Base-by-base conservation (phyloP, 1,140 invertebrate species). In the Asobara japonica region DNA sequence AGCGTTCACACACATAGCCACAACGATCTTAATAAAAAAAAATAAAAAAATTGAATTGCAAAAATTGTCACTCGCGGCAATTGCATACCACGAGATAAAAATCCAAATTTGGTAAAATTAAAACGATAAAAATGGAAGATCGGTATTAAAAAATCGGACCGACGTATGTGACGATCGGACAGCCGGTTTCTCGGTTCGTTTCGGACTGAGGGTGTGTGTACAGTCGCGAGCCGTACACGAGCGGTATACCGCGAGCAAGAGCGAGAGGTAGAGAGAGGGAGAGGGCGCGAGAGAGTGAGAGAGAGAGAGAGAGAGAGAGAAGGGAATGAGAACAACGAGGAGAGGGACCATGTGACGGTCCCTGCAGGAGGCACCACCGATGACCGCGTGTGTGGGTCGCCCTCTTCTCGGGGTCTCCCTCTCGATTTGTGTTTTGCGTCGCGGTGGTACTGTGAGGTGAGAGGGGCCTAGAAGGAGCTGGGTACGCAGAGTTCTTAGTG, bases 171-270 rank as follows among this genome's bases (percentile, higher is more conserved):
- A 67, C 61, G 67, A 65, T 78, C 78, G 62, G 70, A 65, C 64
- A 66, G 70, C 75, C 83, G 80, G 80, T 84, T 79, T 79, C 79
- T 86, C 82, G 83, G 83, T 80, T 86, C 80, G 84, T 86, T 81
- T 84, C 82, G 82, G 82, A 86, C 85, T 71, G 71, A 73, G 67
- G 71, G 51, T 71, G 74, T 74, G 69, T 70, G 69, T 41, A 51
- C 70, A 64, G 67, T 73, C 75, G 75, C 67, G 78, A 76, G 74
- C 78, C 65, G 79, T 77, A 76, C 75, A 76, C 66, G 70, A 80
- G 73, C 77, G 76, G 74, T 65, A 13, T 38, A 74, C 67, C 74
- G 73, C 69, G 73, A 74, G 68, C 31, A 72, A 71, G 77, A 56
- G 48, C 51, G 36, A 33, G 41, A 33, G 61, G 38, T 10, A 65